Evolutionary conservation across 2,113 vertebrate species (phyloP), one percentile per base, ranked within the genome.

Genomic region (Lagopus muta): DNA sequence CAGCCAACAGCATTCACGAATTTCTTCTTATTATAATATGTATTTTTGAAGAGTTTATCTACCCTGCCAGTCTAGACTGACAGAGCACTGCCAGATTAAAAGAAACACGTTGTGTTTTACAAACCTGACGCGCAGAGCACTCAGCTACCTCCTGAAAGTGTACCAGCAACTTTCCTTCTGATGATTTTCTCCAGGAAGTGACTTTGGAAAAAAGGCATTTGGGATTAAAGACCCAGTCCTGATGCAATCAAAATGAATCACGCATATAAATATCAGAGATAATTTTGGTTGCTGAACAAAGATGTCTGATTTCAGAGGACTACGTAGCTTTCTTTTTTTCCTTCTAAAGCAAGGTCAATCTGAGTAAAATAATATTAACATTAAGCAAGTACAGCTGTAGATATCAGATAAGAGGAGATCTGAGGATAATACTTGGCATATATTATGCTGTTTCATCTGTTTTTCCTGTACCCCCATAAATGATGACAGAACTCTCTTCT

Each of bases 351-450:
- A n/a, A 89, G 32, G 83, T 86, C 27, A 6, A 86, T 71, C 67
- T 92, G 86, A 93, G 93, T 96, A 97, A 95, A 97, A 96, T 93
- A 92, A 66, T 67, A 55, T 88, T 90, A 90, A 21, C 32, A 90
- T 82, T 95, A 96, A 97, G 71, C 84, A 95, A 92, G 70, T 70
- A 66, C 93, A 96, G 95, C 97, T 97, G 96, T 67, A 93, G 95
- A 87, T 92, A 95, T 77, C 85, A 95, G 95, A 94, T 95, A 96
- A 97, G 93, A 94, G 72, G 57, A 79, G 65, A 77, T 86, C 69
- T 62, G 82, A 94, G 82, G 76, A 95, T 50, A 87, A 34, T 55
- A 94, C 83, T 72, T 95, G 88, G 96, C 89, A 91, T 81, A 36
- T 69, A 94, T 69, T 77, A 40, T 21, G 32, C 65, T 83, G 86